Conservation (phyloP, 2,888 invertebrate species). For the Agrochola litura region DNA sequence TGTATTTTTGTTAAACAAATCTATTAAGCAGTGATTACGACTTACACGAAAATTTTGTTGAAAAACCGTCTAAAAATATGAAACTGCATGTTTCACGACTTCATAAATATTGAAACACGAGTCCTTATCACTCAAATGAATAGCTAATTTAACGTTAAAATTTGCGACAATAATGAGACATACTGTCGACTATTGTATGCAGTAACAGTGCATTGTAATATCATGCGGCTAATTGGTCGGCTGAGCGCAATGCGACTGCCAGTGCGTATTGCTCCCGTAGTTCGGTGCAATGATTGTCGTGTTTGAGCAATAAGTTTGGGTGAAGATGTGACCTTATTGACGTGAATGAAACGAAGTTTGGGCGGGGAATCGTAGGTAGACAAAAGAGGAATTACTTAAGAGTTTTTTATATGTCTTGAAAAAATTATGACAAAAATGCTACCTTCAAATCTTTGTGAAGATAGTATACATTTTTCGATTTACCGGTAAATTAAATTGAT, state of each 20-base stretch:
- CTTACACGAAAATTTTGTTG: not conserved
- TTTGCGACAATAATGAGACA: constrained; percentile 24
- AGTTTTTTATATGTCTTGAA: too few relatives aligned
- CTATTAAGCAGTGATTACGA: not conserved
- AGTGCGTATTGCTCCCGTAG: not conserved
- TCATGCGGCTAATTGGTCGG: constrained; percentile 43
- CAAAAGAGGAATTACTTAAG: not conserved
- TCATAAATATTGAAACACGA: not conserved
- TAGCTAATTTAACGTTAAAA: constrained; percentile 29
- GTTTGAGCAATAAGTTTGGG: not conserved
- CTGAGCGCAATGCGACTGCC: constrained; percentile 31
- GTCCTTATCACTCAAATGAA: not conserved
- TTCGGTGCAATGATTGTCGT: not conserved
- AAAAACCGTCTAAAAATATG: not conserved
- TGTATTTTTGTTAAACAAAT: not conserved
- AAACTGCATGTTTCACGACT: not conserved
- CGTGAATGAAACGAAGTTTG: not conserved
- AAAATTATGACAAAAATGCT: too few relatives aligned
- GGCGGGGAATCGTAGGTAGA: too few relatives aligned
- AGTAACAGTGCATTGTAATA: constrained; percentile 17
- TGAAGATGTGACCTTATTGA: not conserved
- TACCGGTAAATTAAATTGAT: too few relatives aligned
- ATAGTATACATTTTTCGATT: too few relatives aligned
- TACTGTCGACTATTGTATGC: constrained; percentile 12
- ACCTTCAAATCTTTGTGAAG: too few relatives aligned